phyloP scores from a whole-genome alignment of 1,140 invertebrate species.

The Philopotamus ludificatus region DNA sequence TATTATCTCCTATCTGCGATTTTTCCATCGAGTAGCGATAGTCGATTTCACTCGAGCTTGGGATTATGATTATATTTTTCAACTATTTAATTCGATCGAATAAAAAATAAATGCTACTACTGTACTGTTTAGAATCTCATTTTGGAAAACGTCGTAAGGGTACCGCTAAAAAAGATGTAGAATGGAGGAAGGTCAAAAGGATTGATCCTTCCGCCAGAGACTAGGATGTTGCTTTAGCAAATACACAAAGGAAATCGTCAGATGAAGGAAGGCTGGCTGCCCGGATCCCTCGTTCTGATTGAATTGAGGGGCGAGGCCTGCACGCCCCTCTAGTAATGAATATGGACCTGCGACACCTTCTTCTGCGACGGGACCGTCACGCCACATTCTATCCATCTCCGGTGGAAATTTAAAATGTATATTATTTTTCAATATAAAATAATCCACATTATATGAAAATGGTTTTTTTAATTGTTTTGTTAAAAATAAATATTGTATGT shows the following conservation, averaged over 20 bases:
- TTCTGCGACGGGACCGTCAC: neutral
- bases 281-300: constrained; percentile 23
- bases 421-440: too few relatives aligned
- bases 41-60: too few relatives aligned
- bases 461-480: too few relatives aligned
- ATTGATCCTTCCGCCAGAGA: constrained; percentile 18
- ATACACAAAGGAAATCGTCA: constrained; percentile 30
- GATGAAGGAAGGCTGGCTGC: constrained; percentile 3
- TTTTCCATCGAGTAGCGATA: constrained; percentile 25
- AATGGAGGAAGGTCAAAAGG: constrained; percentile 23
- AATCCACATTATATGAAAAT: too few relatives aligned
- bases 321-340: constrained; percentile 34
- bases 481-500: too few relatives aligned
- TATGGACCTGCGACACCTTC: constrained; percentile 40
- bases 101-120: too few relatives aligned
- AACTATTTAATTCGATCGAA: too few relatives aligned
- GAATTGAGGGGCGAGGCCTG: constrained; percentile 24
- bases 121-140: too few relatives aligned
- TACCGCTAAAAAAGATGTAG: constrained; percentile 16
- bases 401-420: too few relatives aligned
- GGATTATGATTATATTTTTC: too few relatives aligned
- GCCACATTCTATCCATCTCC: too few relatives aligned
- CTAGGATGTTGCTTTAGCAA: constrained; percentile 9
- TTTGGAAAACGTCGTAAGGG: too few relatives aligned
- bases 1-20: constrained; percentile 37